These are phyloP conservation scores for Timema cristinae DNA, from an alignment of 2,888 invertebrate genomes.

Conservation along the genomic window DNA sequence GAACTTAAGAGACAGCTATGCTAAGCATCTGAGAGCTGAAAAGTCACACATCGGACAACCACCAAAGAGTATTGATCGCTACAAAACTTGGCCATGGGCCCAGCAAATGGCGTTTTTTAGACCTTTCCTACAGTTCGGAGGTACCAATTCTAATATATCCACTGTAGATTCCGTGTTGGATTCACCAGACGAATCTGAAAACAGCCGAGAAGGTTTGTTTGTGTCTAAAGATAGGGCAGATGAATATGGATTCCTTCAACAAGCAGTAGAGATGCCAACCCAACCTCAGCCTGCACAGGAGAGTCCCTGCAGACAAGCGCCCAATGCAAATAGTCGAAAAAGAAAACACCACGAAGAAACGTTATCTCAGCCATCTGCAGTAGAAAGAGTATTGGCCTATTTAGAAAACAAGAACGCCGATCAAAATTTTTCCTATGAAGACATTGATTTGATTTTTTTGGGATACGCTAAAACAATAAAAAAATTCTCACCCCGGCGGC, in stretches of 20 bases:
- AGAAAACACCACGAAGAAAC: slow-evolving; percentile 1
- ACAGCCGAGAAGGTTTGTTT: background rate
- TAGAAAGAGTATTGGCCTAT: slow-evolving; percentile 3
- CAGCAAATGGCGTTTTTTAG: slow-evolving; percentile 13
- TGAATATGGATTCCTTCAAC: background rate
- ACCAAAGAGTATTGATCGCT: slow-evolving; percentile 14
- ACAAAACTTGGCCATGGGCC: slow-evolving; percentile 20
- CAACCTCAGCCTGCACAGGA: slow-evolving; percentile 16
- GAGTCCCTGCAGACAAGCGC: slow-evolving; percentile 1
- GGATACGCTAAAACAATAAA: slow-evolving; percentile 32
- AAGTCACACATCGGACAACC: slow-evolving; percentile 9
- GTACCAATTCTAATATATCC: slow-evolving; percentile 6
- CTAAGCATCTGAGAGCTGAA: slow-evolving; percentile 3
- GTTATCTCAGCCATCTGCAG: background rate
- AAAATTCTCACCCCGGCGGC: slow-evolving; percentile 30
- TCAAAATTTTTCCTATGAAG: slow-evolving; percentile 20
- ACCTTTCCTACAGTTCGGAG: background rate
- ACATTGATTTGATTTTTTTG: slow-evolving; percentile 30
- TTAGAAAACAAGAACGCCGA: slow-evolving; percentile 11
- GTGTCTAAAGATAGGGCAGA: background rate
- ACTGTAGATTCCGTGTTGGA: slow-evolving; percentile 6
- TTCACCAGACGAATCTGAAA: slow-evolving; percentile 10
- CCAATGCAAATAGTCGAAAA: slow-evolving; percentile 3
- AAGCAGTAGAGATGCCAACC: background rate
- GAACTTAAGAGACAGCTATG: slow-evolving; percentile 14